Base-by-base conservation (phyloP, 2,797 vertebrate species). In the Hydrophis major region DNA sequence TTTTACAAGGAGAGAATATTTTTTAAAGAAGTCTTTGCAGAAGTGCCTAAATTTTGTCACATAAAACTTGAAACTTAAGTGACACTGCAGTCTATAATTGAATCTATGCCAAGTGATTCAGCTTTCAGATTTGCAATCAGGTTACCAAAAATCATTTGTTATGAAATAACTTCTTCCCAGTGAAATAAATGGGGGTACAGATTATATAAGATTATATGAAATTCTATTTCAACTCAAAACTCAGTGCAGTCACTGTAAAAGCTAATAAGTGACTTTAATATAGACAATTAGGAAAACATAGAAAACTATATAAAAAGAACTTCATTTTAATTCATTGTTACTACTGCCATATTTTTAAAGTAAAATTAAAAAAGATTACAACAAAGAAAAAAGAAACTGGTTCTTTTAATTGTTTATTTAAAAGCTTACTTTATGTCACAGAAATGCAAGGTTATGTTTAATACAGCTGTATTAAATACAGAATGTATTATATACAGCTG, bases 31-130 rank as follows among this genome's bases (percentile, higher is more conserved):
- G 97, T 98, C 97, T 98, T 98, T 98, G 98, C 97, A 98, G 97
- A 98, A 98, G 98, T 98, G 98, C 98, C 98, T 98, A 98, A 98
- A 98, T 98, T 98, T 98, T 98, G 97, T 98, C 98, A 98, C 98
- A 98, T 97, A 97, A 97, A 97, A 97, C 97, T 98, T 97, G 97
- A 98, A 96, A 97, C 96, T 83, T 95, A 97, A 93, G 95, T 95
- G 93, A 97, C 96, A 96, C 97, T 96, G 97, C 98, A 96, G 97
- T 97, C 98, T 96, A 97, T 93, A 95, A 95, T 97, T 96, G 95
- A 95, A 97, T 97, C 96, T 94, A 96, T 94, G 95, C 0, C 95
- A 97, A 96, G 92, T 47, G 27, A 97, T 94, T 96, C 96, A 96
- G 95, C 96, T 97, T 97, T 97, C 96, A 95, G 94, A 97, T 96